Conservation (phyloP, 2,797 vertebrate species). For the Alosa sapidissima region DNA sequence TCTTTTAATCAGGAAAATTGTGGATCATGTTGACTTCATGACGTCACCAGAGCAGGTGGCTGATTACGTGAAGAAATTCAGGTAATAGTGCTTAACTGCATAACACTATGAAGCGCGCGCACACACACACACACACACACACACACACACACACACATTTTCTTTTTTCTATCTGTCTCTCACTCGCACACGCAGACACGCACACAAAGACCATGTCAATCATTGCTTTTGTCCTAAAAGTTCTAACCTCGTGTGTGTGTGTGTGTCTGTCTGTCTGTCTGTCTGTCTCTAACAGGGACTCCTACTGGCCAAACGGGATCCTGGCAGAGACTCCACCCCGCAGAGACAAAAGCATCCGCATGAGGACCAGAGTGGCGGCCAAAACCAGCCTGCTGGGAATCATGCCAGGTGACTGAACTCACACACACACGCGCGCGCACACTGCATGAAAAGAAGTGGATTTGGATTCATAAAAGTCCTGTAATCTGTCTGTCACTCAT, state of each 20-base stretch:
- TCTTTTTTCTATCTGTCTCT: slow-evolving; percentile 15
- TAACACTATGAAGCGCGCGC: neutral
- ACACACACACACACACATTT: neutral
- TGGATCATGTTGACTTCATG: slow-evolving; percentile 97
- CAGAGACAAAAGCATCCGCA: slow-evolving; percentile 90
- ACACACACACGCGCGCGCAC: neutral
- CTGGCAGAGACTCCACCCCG: slow-evolving; percentile 89
- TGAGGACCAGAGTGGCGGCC: slow-evolving; percentile 94
- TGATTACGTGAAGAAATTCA: slow-evolving; percentile 96
- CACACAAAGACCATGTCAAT: neutral
- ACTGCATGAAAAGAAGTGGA: neutral
- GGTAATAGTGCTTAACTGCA: slow-evolving; percentile 71
- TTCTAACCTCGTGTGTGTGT: neutral
- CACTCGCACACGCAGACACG: neutral
- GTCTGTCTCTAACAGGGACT: slow-evolving; percentile 77
- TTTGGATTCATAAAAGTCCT: too few relatives aligned
- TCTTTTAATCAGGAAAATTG: slow-evolving; percentile 88
- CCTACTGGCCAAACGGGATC: slow-evolving; percentile 98
- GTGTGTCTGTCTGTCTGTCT: neutral
- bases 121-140: neutral
- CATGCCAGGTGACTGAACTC: slow-evolving; percentile 87
- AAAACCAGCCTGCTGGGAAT: slow-evolving; percentile 94
- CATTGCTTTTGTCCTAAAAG: neutral
- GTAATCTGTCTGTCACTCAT: too few relatives aligned
- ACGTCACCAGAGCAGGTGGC: slow-evolving; percentile 97